phyloP scores from a whole-genome alignment of 1,140 invertebrate species.

The Drosophila pruinosa region DNA sequence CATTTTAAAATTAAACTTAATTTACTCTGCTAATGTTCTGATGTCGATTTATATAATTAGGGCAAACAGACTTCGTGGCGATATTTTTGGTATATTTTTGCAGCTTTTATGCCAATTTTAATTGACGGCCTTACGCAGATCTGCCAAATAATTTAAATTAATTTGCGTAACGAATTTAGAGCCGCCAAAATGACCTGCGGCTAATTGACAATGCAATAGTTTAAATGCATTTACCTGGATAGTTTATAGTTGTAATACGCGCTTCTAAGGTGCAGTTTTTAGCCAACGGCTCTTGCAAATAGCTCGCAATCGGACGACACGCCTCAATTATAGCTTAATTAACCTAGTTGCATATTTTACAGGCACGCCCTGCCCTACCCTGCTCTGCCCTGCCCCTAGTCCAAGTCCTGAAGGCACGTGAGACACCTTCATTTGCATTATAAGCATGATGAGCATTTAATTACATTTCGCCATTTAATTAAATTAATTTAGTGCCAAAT shows the following conservation, averaged over 20 bases:
- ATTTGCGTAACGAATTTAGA: conserved; percentile 60
- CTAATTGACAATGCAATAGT: conserved; percentile 66
- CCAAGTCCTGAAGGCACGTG: conserved; percentile 28
- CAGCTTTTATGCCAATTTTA: conserved; percentile 61
- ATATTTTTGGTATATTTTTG: conserved; percentile 18
- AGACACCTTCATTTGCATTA: conserved; percentile 60
- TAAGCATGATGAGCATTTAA: conserved; percentile 65
- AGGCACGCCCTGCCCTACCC: conserved; percentile 18
- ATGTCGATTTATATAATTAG: neutral
- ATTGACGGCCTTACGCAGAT: conserved; percentile 55
- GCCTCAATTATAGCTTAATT: conserved; percentile 76
- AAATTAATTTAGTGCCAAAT: conserved; percentile 71
- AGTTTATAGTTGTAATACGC: neutral
- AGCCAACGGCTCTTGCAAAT: neutral
- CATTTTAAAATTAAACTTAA: too few relatives aligned
- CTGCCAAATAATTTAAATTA: conserved; percentile 73
- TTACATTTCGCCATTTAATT: conserved; percentile 77
- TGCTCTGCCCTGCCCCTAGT: neutral
- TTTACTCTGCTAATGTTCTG: too few relatives aligned
- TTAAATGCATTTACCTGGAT: conserved; percentile 65
- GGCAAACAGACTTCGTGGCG: neutral
- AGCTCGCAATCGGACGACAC: conserved; percentile 18
- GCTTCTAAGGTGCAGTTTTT: neutral
- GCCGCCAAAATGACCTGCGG: conserved; percentile 41
- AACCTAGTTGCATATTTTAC: conserved; percentile 76